Conservation (phyloP, 2,888 invertebrate genomes). For the Idaea biselata region DNA sequence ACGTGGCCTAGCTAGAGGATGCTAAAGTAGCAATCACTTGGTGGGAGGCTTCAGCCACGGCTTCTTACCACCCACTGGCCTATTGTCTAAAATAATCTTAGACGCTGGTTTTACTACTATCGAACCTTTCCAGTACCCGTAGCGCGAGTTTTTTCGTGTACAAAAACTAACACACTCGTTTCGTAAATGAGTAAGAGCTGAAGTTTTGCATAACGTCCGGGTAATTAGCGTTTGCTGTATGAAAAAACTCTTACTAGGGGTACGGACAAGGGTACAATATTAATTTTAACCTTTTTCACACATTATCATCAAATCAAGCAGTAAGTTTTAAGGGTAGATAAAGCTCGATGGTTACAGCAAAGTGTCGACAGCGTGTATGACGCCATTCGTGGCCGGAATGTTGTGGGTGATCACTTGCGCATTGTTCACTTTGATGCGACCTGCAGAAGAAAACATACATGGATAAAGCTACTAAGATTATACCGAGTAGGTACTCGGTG, state of each 20-base stretch:
- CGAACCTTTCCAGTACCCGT: not conserved
- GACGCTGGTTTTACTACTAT: not conserved
- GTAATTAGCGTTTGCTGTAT: no score
- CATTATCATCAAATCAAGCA: conserved; percentile 11
- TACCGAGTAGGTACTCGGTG: not conserved
- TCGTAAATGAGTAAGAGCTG: no score
- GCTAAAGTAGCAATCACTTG: no score
- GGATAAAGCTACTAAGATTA: not conserved
- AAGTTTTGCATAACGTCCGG: no score
- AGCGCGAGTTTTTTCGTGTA: no score
- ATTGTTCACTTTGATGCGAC: conserved; percentile 91
- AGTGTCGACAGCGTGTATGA: conserved; percentile 89
- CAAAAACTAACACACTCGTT: no score
- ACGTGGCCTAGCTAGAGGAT: no score
- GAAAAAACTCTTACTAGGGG: no score
- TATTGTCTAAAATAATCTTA: not conserved
- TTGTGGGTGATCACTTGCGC: conserved; percentile 90
- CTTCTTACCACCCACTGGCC: no score
- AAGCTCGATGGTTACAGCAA: conserved; percentile 62
- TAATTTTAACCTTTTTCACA: not conserved
- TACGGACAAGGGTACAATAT: not conserved
- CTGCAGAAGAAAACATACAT: conserved; percentile 58
- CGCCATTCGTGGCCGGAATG: conserved; percentile 93
- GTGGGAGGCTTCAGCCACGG: no score
- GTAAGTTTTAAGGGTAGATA: conserved; percentile 52